phyloP scores from a whole-genome alignment of 2,888 invertebrate genomes.

The Hetaerina titia region DNA sequence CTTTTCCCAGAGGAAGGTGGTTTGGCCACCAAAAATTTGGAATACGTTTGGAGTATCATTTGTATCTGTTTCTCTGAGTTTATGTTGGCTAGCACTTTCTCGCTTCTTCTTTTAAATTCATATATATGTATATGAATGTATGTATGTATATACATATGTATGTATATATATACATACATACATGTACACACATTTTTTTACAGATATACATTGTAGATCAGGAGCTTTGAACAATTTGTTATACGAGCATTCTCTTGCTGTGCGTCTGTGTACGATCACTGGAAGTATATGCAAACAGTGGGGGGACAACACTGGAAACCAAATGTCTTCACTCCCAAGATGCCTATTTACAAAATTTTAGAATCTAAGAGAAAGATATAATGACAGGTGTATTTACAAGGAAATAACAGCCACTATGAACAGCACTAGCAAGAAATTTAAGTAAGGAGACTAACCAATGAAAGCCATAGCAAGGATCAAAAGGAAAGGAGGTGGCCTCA shows the following conservation, averaged over 20 bases:
- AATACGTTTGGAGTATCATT: too few species aligned
- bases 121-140: too few species aligned
- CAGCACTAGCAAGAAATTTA: slow-evolving; percentile 54
- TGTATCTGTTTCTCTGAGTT: too few species aligned
- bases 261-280: slow-evolving; percentile 45
- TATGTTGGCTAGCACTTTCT: too few species aligned
- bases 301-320: slow-evolving; percentile 44
- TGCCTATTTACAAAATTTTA: slow-evolving; percentile 50
- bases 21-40: too few species aligned
- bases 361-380: slow-evolving; percentile 39
- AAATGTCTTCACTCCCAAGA: slow-evolving; percentile 40
- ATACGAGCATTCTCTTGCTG: slow-evolving; percentile 23
- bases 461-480: slow-evolving; percentile 56
- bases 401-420: slow-evolving; percentile 57
- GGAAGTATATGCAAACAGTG: slow-evolving; percentile 50
- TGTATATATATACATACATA: too few species aligned
- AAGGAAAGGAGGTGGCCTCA: slow-evolving; percentile 25
- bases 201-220: not conserved
- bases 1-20: too few species aligned
- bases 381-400: slow-evolving; percentile 59
- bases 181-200: not conserved
- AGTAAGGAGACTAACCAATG: slow-evolving; percentile 48
- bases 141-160: too few species aligned
- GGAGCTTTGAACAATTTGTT: not conserved
- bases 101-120: too few species aligned